Base-by-base conservation (phyloP, 2,113 vertebrate species). In the Cyrtonyx montezumae region DNA sequence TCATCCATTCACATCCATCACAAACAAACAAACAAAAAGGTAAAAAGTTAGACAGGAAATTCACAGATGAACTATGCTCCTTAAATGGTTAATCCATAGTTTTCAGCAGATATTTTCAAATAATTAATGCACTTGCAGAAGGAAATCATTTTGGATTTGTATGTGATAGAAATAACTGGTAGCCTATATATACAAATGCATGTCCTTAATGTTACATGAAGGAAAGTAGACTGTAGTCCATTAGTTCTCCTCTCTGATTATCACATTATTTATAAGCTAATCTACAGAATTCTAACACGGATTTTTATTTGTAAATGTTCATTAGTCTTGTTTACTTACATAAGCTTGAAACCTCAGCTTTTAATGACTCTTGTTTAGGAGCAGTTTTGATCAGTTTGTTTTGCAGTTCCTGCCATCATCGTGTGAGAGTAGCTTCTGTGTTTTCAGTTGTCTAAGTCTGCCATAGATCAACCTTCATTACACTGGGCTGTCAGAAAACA, bases 231-330 rank as follows among this genome's bases (percentile, higher is more conserved):
- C 28, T 84, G 48, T 5, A 75, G 40, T 8, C 26, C 56, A 80
- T 91, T 45, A 43, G 8, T 66, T 78, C 69, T 81, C 20, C 34
- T 13, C n/a, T 84, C 46, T 78, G 43, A 43, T 65, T 53, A 73
- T 1, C 79, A 51, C 90, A 90, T 86, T 91, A 94, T 78, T 62
- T 12, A 94, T 86, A 42, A 88, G 14, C 8, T 45, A 61, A 95
- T 81, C 62, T 55, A 68, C 45, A 68, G 20, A 67, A 36, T 51
- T 87, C 14, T 84, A 91, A 91, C 77, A 30, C 13, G 84, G 4
- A n/a, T 82, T 78, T 80, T 84, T 34, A 28, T 81, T 88, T 66
- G 36, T 69, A 87, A 87, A 74, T 87, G 82, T 84, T 92, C 34
- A 59, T 79, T 79, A 71, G 70, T 13, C 22, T 74, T 42, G 2